These are phyloP conservation scores for Antedon mediterranea DNA, from an alignment of 53 echinoderm and acorn worm species.

Conservation along the genomic window DNA sequence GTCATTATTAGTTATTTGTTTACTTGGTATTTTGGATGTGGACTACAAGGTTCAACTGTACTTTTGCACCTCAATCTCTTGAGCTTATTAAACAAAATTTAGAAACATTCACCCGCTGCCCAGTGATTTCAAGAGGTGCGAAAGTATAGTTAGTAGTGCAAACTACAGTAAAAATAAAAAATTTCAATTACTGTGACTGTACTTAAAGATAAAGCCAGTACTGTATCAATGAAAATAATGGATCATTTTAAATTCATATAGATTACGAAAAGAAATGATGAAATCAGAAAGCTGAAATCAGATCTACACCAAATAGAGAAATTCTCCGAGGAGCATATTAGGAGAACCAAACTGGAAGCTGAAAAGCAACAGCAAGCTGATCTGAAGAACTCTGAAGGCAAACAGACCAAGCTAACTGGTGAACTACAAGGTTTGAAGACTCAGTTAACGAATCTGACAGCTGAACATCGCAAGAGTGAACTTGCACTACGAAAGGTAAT, in stretches of 20 bases:
- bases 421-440: slow-evolving; percentile 69
- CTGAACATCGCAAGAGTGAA: slow-evolving; percentile 92
- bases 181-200: too few species aligned
- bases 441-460: slow-evolving; percentile 67
- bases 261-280: slow-evolving; percentile 94
- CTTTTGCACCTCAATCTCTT: too few species aligned
- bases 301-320: slow-evolving; percentile 96
- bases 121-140: too few species aligned
- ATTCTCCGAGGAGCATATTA: slow-evolving; percentile 96
- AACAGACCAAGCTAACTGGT: slow-evolving; percentile 48
- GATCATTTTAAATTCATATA: slow-evolving; percentile 7
- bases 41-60: too few species aligned
- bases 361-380: slow-evolving; percentile 95
- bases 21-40: too few species aligned
- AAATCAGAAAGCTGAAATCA: slow-evolving; percentile 74
- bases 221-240: too few species aligned
- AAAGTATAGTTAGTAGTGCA: too few species aligned
- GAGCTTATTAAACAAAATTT: too few species aligned
- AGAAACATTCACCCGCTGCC: too few species aligned
- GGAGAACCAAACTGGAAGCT: slow-evolving; percentile 73
- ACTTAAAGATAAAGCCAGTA: too few species aligned
- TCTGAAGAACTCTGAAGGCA: slow-evolving; percentile 74
- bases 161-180: too few species aligned
- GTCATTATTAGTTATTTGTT: too few species aligned
- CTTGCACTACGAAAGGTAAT: slow-evolving; percentile 84